Evolutionary conservation across 2,888 invertebrate species (phyloP), one percentile per base, ranked within the genome.

Genomic region (Drosophila paramelanica): DNA sequence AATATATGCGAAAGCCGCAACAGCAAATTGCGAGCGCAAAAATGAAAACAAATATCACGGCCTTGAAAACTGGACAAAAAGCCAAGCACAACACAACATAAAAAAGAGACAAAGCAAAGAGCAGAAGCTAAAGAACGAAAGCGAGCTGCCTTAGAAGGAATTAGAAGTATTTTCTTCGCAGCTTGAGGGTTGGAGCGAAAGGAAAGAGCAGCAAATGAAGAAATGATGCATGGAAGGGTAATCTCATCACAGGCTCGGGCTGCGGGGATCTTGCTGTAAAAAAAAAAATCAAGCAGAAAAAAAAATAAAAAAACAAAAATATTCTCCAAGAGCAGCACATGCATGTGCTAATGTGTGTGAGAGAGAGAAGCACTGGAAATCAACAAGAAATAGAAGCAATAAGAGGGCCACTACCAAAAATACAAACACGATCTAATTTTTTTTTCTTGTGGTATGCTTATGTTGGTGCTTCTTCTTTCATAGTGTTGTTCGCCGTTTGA

Each of bases 1-100:
- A 45, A 62, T 23, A 65, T 45, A 46, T 56, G 23, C 31, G 43
- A 69, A 43, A 57, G 36, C 13, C 58, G 43, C 43, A 47, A 46
- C 38, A 66, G 20, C 45, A 65, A 52, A 68, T 43, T 43, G 45
- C 51, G 42, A 59, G 52, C 43, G 27, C 53, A 66, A 62, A 67
- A 75, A 79, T 60, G 47, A 73, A 79, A 60, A 79, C 81, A 84
- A 79, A 78, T 65, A 73, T 73, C 33, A 50, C 74, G 86, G 76
- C 82, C 82, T 83, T 83, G 82, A 83, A 82, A 81, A 70, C 71
- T 82, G 74, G 60, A 74, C 73, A 79, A 67, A 67, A 65, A 11
- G 55, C 49, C 43, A 58, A 77, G 61, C 64, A 61, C 33, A 51
- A 52, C 56, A 62, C 17, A 61, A 31, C 39, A 51, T 23, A 43